phyloP scores from a whole-genome alignment of 2,797 vertebrate species.

The Semaprochilodus insignis region DNA sequence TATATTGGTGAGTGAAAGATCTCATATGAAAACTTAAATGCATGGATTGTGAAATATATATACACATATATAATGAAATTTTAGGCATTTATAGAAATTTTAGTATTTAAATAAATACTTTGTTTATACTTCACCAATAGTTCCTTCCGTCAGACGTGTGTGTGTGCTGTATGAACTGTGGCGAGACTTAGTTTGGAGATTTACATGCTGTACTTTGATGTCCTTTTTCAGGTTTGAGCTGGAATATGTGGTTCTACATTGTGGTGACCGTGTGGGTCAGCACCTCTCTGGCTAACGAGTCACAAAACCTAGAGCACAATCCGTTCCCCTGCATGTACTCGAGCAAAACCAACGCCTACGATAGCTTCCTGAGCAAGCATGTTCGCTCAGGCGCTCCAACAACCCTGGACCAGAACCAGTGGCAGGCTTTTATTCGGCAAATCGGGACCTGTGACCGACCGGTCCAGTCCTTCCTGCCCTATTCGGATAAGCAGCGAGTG shows the following conservation, averaged over 20 bases:
- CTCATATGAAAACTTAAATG: no score
- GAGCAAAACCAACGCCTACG: rapidly evolving
- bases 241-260: background rate
- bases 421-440: conserved; percentile 26
- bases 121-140: no score
- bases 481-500: background rate
- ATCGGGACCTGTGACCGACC: background rate
- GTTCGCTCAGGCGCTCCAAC: background rate
- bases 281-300: background rate
- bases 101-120: no score
- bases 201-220: background rate
- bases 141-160: no score
- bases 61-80: no score
- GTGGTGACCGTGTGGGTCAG: background rate
- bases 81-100: no score
- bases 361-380: conserved; percentile 7
- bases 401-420: conserved; percentile 6
- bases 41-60: no score
- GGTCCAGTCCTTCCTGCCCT: conserved; percentile 46
- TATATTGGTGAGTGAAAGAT: no score
- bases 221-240: background rate
- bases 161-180: background rate
- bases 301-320: background rate
- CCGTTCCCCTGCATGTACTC: conserved; percentile 1
- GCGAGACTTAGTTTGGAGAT: background rate